Evolutionary conservation across 2,797 vertebrate species (phyloP).

Genomic region (Microctenopoma steveboyesi): DNA sequence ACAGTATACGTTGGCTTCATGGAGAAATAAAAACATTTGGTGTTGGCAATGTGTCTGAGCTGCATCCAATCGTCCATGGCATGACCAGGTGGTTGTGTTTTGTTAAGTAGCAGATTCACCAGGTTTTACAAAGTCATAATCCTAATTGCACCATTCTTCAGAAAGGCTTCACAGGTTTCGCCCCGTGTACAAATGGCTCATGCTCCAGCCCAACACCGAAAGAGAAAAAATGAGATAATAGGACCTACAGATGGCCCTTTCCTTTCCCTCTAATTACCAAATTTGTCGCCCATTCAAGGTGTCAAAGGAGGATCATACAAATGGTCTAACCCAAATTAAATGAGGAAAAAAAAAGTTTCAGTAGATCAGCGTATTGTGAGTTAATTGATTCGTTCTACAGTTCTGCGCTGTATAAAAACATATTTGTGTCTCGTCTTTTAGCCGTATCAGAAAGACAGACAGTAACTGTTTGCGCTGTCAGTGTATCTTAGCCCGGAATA

Average conservation of each 20-base stretch:
- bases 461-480: not conserved
- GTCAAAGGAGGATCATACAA: constrained; percentile 48
- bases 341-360: not conserved
- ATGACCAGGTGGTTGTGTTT: constrained; percentile 78
- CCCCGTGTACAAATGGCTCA: constrained; percentile 57
- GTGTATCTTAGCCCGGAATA: not conserved
- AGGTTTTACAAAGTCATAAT: constrained; percentile 77
- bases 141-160: constrained; percentile 76
- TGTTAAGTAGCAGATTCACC: constrained; percentile 71
- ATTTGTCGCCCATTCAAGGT: constrained; percentile 59
- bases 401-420: not conserved
- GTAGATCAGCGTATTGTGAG: not conserved
- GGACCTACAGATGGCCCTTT: constrained; percentile 66
- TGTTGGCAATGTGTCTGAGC: constrained; percentile 60
- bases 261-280: constrained; percentile 54
- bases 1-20: constrained; percentile 30
- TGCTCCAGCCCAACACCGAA: constrained; percentile 23
- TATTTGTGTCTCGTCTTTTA: not conserved
- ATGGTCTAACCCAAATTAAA: constrained; percentile 16
- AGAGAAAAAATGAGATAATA: constrained; percentile 52
- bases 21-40: constrained; percentile 60
- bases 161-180: constrained; percentile 64
- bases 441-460: not conserved
- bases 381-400: not conserved
- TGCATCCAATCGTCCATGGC: constrained; percentile 75